A percentile compares a stretch with the other conserved stretches of the same genome.
Conservation (phyloP, 2,797 vertebrate species). For the Anas bernieri region DNA sequence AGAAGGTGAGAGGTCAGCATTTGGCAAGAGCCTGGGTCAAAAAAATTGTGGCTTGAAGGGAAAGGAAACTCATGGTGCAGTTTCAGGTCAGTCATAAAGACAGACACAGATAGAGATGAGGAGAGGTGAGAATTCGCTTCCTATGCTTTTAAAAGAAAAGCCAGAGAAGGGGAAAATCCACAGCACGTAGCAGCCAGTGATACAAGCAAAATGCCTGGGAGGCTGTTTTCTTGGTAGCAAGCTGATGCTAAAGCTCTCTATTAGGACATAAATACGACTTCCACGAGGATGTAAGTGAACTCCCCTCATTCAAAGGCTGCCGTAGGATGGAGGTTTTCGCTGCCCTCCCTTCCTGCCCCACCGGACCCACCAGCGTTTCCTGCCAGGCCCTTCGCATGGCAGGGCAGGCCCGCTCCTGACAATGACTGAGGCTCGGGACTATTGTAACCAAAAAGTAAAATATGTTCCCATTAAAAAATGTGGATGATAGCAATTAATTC, state of each 20-base stretch:
- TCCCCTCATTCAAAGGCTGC: not conserved
- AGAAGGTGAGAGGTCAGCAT: not conserved
- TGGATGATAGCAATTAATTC: conserved; percentile 66
- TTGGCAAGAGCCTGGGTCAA: not conserved
- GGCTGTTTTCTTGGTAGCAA: not conserved
- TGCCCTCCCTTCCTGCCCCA: not conserved
- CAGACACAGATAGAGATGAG: not conserved
- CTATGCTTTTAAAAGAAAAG: not conserved
- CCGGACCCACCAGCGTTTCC: not conserved
- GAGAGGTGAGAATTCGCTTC: not conserved
- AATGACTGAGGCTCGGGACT: conserved; percentile 10
- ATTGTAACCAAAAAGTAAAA: conserved; percentile 49
- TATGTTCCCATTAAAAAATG: conserved; percentile 37
- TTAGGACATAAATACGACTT: not conserved
- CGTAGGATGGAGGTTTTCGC: not conserved
- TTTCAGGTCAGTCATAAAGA: not conserved
- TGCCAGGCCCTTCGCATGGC: not conserved
- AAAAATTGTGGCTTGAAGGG: not conserved
- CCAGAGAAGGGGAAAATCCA: not conserved
- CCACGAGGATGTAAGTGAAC: not conserved
- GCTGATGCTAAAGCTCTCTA: not conserved
- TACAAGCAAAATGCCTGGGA: not conserved
- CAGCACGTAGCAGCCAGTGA: not conserved
- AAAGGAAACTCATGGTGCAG: not conserved
- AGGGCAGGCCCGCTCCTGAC: not conserved